Percentiles rank a stretch among this genome's conserved stretches.
These are phyloP conservation scores for Sebastes jordani DNA, from an alignment of 2,797 vertebrate species.

Conservation along the genomic window DNA sequence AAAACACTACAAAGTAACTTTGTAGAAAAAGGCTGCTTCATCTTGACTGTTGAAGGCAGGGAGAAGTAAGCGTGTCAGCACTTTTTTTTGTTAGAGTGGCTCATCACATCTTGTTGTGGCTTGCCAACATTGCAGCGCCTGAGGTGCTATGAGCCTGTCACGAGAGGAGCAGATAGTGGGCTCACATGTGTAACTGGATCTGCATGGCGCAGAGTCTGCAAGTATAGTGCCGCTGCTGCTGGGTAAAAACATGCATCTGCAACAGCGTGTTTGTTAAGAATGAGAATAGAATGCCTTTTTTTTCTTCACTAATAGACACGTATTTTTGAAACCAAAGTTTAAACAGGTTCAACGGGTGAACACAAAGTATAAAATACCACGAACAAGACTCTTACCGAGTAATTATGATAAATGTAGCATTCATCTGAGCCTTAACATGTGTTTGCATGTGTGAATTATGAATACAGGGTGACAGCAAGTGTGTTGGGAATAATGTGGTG, in stretches of 20 bases:
- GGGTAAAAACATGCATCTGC: slow-evolving; percentile 20
- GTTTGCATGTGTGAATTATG: neutral
- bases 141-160: slow-evolving; percentile 63
- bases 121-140: slow-evolving; percentile 62
- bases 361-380: neutral
- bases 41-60: slow-evolving; percentile 31
- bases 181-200: slow-evolving; percentile 51
- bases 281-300: neutral
- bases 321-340: neutral
- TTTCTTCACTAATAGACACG: neutral
- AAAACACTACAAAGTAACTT: slow-evolving; percentile 50
- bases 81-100: slow-evolving; percentile 67
- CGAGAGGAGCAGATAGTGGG: slow-evolving; percentile 43
- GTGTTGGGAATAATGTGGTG: neutral
- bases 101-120: slow-evolving; percentile 72
- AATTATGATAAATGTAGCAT: neutral
- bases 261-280: neutral
- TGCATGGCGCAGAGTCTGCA: slow-evolving; percentile 24
- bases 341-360: neutral
- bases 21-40: slow-evolving; percentile 35
- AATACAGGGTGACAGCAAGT: neutral
- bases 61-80: slow-evolving; percentile 69
- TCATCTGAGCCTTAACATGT: neutral
- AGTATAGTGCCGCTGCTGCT: slow-evolving; percentile 14
- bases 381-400: neutral